These are phyloP conservation scores for Philopedon plagiatum DNA, from an alignment of 2,888 invertebrate genomes.

Conservation along the genomic window DNA sequence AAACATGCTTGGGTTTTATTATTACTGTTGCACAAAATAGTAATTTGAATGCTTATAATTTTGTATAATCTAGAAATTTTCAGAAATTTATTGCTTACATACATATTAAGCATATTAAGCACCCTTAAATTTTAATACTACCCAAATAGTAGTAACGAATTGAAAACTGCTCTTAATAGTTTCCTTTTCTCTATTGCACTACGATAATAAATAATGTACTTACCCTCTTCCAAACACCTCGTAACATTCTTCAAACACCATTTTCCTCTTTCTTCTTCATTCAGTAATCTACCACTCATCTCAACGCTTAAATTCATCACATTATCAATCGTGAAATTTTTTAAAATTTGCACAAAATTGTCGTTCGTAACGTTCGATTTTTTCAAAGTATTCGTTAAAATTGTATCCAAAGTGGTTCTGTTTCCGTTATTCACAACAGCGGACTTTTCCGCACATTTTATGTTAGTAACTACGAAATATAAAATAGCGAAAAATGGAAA, in stretches of 20 bases:
- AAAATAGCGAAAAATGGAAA: slow-evolving; percentile 54
- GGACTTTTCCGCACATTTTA: slow-evolving; percentile 55
- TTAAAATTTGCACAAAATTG: slow-evolving; percentile 9
- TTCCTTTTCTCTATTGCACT: too few relatives aligned
- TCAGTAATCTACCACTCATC: slow-evolving; percentile 8
- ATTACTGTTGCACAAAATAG: too few relatives aligned
- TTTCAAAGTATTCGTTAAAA: slow-evolving; percentile 43
- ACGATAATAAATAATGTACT: slow-evolving; percentile 46
- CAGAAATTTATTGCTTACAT: too few relatives aligned
- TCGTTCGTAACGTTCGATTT: slow-evolving; percentile 42
- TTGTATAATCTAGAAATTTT: too few relatives aligned
- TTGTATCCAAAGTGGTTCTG: slow-evolving; percentile 26
- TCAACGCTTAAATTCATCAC: slow-evolving; percentile 23
- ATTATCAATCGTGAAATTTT: slow-evolving; percentile 15
- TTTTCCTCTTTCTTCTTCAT: slow-evolving; percentile 58
- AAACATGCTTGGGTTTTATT: too few relatives aligned
- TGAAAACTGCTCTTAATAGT: too few relatives aligned
- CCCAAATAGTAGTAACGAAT: too few relatives aligned
- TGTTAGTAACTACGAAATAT: slow-evolving; percentile 56
- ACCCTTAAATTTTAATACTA: too few relatives aligned
- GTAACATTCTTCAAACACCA: slow-evolving; percentile 61
- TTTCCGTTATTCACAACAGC: slow-evolving; percentile 43
- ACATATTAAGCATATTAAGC: too few relatives aligned
- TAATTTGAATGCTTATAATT: too few relatives aligned
- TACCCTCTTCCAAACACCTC: slow-evolving; percentile 62